Percentiles rank a stretch among this genome's conserved stretches.
These are phyloP conservation scores for Falcaria lacertinaria DNA, from an alignment of 2,888 invertebrate species.

Conservation along the genomic window DNA sequence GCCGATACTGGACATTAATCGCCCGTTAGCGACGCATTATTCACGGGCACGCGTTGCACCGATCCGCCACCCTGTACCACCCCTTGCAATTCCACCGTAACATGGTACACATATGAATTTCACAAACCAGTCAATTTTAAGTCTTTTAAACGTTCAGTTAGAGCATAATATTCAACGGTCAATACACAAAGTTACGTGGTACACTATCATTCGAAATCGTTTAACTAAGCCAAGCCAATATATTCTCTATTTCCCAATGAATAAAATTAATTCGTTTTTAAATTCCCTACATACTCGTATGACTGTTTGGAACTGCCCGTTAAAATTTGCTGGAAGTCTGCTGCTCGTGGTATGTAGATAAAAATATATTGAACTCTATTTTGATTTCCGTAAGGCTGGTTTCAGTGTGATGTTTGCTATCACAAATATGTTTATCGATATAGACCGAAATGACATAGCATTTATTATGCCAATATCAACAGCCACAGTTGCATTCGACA, in stretches of 20 bases:
- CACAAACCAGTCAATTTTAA: slow-evolving; percentile 12
- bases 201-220: slow-evolving; percentile 36
- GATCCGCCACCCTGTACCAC: slow-evolving; percentile 59
- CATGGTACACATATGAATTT: slow-evolving; percentile 16
- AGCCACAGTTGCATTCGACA: slow-evolving; percentile 69
- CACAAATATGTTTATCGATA: slow-evolving; percentile 45
- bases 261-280: slow-evolving; percentile 73
- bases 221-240: slow-evolving; percentile 75
- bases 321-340: slow-evolving; percentile 18
- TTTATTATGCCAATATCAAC: slow-evolving; percentile 72
- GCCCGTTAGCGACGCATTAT: slow-evolving; percentile 75
- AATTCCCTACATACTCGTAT: slow-evolving; percentile 57
- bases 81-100: slow-evolving; percentile 30
- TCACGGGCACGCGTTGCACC: slow-evolving; percentile 74
- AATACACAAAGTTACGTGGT: slow-evolving; percentile 15
- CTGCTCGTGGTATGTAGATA: slow-evolving; percentile 8
- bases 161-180: slow-evolving; percentile 11
- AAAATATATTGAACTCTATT: slow-evolving; percentile 20
- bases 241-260: slow-evolving; percentile 71
- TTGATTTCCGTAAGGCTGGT: slow-evolving; percentile 16
- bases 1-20: slow-evolving; percentile 67
- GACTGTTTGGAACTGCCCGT: slow-evolving; percentile 45
- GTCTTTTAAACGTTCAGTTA: slow-evolving; percentile 12
- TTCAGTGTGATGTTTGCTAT: slow-evolving; percentile 18
- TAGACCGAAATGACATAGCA: slow-evolving; percentile 55